These are phyloP conservation scores for Hemibagrus wyckioides DNA, from an alignment of 2,113 vertebrate species.

Conservation along the genomic window DNA sequence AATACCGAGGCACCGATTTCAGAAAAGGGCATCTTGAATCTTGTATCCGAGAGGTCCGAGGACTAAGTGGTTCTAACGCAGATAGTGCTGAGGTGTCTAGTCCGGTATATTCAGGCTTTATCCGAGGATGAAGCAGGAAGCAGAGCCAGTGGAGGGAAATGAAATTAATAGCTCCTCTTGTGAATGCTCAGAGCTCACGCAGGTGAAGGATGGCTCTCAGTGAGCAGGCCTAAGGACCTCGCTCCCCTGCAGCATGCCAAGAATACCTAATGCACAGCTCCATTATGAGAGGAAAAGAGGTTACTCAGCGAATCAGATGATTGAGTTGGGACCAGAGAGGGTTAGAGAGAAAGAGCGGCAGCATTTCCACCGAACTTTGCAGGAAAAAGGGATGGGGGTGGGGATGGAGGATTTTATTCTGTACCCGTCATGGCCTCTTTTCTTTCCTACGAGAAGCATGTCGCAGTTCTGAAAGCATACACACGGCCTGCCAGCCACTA, in stretches of 20 bases:
- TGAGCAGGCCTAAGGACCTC: conserved; percentile 25
- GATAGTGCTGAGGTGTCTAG: not conserved
- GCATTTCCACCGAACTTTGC: not conserved
- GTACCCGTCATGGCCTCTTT: conserved; percentile 4
- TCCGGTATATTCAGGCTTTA: not conserved
- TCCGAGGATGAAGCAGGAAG: not conserved
- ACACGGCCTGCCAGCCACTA: not conserved
- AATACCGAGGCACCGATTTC: not conserved
- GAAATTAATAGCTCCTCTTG: conserved; percentile 21
- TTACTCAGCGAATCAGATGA: conserved; percentile 51
- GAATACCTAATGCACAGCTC: conserved; percentile 43
- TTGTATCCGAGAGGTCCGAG: not conserved
- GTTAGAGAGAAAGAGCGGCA: conserved; percentile 11
- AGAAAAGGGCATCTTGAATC: not conserved
- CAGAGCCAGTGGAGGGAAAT: not conserved
- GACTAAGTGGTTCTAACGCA: not conserved
- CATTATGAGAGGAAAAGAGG: conserved; percentile 42
- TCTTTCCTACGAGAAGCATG: conserved; percentile 24
- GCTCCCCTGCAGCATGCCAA: conserved; percentile 29
- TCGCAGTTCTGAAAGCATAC: conserved; percentile 15
- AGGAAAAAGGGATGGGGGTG: not conserved
- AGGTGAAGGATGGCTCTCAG: conserved; percentile 36
- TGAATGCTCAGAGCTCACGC: not conserved
- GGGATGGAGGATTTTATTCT: not conserved
- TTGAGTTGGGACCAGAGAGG: conserved; percentile 38